Percentiles rank a stretch among this genome's conserved stretches.
These are phyloP conservation scores for Allacma fusca DNA, from an alignment of 2,888 invertebrate species.

Conservation along the genomic window DNA sequence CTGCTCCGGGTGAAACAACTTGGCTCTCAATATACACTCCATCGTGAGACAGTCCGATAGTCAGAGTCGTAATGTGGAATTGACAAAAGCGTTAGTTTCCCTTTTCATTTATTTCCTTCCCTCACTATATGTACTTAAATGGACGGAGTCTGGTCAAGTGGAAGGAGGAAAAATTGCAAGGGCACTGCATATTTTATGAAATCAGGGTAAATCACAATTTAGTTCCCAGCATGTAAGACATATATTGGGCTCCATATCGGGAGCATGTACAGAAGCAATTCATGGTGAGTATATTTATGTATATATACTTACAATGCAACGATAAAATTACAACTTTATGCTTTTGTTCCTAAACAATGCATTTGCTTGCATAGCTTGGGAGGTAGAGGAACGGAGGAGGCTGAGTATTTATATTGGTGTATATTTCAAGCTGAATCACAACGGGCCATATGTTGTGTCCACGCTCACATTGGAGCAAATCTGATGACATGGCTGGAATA, in stretches of 20 bases:
- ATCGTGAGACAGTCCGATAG: not conserved
- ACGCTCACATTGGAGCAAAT: not conserved
- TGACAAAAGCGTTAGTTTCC: not conserved
- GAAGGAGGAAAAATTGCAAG: not conserved
- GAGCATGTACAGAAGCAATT: too few species aligned
- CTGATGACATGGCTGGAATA: slow-evolving; percentile 17
- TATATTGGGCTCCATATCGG: too few species aligned
- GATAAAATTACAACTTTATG: not conserved
- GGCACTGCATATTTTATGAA: not conserved
- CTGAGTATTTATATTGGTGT: too few species aligned
- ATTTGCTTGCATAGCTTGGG: not conserved
- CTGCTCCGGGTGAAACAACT: not conserved
- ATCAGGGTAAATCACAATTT: too few species aligned
- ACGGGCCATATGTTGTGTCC: not conserved
- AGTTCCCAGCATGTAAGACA: too few species aligned
- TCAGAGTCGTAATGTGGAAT: not conserved
- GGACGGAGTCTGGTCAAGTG: not conserved
- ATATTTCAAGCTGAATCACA: not conserved
- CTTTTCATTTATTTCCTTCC: not conserved
- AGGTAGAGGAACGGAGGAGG: not conserved
- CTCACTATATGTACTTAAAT: not conserved
- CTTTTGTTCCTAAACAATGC: not conserved
- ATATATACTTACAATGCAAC: not conserved
- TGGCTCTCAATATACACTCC: not conserved
- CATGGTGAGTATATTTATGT: too few species aligned